Conservation (phyloP, 2,797 vertebrate genomes). For the Arctocebus calabarensis region DNA sequence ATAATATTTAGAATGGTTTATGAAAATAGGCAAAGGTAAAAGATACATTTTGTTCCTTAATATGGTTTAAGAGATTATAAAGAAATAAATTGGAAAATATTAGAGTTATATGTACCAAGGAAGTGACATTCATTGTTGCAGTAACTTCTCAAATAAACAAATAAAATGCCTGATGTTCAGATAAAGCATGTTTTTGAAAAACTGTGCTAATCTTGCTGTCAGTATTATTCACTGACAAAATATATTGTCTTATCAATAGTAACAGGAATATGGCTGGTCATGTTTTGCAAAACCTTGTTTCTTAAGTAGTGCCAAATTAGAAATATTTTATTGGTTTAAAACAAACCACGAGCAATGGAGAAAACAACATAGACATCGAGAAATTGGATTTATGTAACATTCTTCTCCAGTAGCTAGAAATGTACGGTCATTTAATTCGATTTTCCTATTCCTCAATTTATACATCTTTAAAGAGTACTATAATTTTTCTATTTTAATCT, state of each 20-base stretch:
- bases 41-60: neutral
- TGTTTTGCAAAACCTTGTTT: neutral
- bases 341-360: neutral
- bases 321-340: neutral
- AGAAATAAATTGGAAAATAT: neutral
- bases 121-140: neutral
- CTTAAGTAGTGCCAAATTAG: neutral
- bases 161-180: neutral
- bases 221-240: neutral
- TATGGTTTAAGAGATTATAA: neutral
- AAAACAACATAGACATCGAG: neutral
- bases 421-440: neutral
- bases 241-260: neutral
- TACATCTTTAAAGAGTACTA: neutral
- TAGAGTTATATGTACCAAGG: neutral
- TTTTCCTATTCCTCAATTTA: neutral
- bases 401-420: neutral
- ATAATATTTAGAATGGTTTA: neutral
- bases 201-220: neutral
- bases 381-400: neutral
- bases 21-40: neutral
- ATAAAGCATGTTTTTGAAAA: neutral
- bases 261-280: neutral
- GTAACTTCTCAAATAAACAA: neutral
- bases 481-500: neutral